Base-by-base conservation (phyloP, 2,888 invertebrate genomes). In the Protophormia terraenovae region DNA sequence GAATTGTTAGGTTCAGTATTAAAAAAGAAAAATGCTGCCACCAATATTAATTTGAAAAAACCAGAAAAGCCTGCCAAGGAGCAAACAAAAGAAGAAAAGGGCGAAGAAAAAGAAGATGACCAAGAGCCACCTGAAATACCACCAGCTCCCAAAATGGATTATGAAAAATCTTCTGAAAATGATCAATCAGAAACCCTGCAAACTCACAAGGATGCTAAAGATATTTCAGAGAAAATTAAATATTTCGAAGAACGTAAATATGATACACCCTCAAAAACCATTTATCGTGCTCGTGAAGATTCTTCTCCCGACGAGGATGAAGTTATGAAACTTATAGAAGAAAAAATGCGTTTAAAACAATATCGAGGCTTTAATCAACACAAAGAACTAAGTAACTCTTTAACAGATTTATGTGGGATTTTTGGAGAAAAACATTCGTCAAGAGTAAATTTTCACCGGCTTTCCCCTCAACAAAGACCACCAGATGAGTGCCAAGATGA, bases 201-300 rank as follows among this genome's bases (percentile, higher is more conserved):
- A 58, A 24, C 53, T 24, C 0, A 29, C 3, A 93, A 94, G 50
- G 94, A 93, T 8, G 73, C 87, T 8, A 93, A 94, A 84, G 95
- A 95, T 80, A 95, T 91, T 4, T 89, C 96, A 0, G 94, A 95
- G 78, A 95, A 95, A 88, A 97, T 97, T 0, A 95, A 96, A 90
- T 97, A 96, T 92, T 97, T 97, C 90, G 97, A 97, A 92, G 95
- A 95, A 2, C 95, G 95, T 0, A 94, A 94, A 87, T 94, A 93
- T 69, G 91, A 93, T 4, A 92, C 93, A 38, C 94, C 94, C n/a
- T 91, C 93, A 66, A 91, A 92, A 45, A 93, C 92, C 5, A 91
- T 94, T 79, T 94, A 94, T 87, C 94, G 94, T 81, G 94, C 94
- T 0, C 93, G 94, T 79, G 94, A 94, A 87, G 93, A 93, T 88